Conservation (phyloP, 2,113 vertebrate species). For the Cariama cristata region DNA sequence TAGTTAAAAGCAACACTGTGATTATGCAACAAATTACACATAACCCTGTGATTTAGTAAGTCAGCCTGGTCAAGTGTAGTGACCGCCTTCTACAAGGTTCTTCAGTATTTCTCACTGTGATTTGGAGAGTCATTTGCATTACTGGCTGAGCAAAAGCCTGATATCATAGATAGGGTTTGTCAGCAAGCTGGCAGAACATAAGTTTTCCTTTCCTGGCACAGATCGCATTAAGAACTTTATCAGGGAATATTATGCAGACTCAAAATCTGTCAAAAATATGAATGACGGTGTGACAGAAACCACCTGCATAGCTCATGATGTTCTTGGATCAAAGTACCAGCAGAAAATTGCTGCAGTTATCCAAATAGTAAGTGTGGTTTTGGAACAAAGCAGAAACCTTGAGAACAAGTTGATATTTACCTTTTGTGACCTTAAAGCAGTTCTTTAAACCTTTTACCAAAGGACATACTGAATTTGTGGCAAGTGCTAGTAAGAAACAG, state of each 20-base stretch:
- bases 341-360: constrained; percentile 37
- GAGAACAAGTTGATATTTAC: background rate
- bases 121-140: constrained; percentile 35
- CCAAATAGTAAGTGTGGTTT: constrained; percentile 24
- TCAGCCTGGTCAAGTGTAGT: background rate
- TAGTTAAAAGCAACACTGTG: background rate
- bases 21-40: background rate
- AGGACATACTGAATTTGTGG: background rate
- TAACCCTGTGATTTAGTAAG: background rate
- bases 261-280: constrained; percentile 61
- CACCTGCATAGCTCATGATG: constrained; percentile 57
- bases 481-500: background rate
- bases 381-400: constrained; percentile 17
- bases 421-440: background rate
- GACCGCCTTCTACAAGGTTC: background rate
- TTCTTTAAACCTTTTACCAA: background rate
- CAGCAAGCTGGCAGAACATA: constrained; percentile 50
- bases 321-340: constrained; percentile 46
- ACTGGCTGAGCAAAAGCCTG: constrained; percentile 21
- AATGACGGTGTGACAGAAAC: constrained; percentile 60
- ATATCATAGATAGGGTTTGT: constrained; percentile 15
- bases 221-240: constrained; percentile 50
- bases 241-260: constrained; percentile 50
- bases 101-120: background rate
- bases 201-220: constrained; percentile 50